Evolutionary conservation across 2,797 vertebrate genomes (phyloP).

Genomic region (Tachyglossus aculeatus): DNA sequence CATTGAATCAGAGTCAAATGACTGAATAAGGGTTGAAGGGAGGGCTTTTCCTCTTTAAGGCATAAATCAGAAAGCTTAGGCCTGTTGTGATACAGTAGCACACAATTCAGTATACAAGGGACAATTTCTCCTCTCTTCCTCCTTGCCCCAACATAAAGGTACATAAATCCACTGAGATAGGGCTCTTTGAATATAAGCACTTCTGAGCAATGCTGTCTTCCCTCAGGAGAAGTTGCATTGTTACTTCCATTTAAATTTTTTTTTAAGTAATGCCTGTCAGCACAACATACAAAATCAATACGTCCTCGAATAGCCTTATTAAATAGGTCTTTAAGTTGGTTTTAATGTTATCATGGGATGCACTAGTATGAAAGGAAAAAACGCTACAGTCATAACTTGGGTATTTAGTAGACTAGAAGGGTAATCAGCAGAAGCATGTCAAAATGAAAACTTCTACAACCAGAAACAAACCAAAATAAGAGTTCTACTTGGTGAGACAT

Average conservation of each 20-base stretch:
- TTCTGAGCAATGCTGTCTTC: not conserved
- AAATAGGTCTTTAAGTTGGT: not conserved
- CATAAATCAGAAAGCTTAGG: no score
- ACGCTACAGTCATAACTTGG: not conserved
- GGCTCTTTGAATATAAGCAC: no score
- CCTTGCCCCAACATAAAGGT: no score
- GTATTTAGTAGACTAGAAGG: not conserved
- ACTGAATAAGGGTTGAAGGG: no score
- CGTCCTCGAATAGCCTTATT: not conserved
- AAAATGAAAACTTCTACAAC: not conserved
- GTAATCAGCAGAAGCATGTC: not conserved
- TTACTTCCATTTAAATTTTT: no score
- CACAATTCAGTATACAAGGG: no score
- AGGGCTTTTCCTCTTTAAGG: no score
- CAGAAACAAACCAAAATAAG: not conserved
- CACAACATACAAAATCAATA: not conserved
- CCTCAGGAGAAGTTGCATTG: not conserved
- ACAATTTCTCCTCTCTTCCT: no score
- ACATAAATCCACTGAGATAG: no score
- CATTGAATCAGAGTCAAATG: no score
- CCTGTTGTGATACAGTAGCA: no score
- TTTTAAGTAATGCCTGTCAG: not conserved
- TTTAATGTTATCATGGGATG: not conserved
- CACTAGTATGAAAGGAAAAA: constrained; percentile 4
- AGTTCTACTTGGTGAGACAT: not conserved